phyloP scores from a whole-genome alignment of 2,888 invertebrate genomes.

The Pseudococcus viburni region DNA sequence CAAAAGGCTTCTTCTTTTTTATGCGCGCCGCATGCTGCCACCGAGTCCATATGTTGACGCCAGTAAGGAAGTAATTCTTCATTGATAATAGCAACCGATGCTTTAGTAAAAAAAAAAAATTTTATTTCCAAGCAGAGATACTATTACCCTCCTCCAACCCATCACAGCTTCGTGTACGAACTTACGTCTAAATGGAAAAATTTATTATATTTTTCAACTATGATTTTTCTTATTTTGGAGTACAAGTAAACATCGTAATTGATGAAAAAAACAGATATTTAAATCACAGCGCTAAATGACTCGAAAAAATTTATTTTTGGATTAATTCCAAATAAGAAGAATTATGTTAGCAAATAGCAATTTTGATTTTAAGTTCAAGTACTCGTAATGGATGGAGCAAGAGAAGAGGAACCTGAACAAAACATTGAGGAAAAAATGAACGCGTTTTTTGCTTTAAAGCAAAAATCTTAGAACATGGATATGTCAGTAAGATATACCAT shows the following conservation, averaged over 20 bases:
- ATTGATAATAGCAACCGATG: not conserved
- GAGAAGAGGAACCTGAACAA: too few relatives aligned
- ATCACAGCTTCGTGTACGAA: not conserved
- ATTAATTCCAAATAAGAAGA: not conserved
- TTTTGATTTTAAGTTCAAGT: too few relatives aligned
- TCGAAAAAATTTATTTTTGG: not conserved
- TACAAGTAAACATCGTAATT: not conserved
- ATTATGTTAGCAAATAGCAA: not conserved
- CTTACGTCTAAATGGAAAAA: not conserved
- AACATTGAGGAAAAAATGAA: too few relatives aligned
- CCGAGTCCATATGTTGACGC: conserved; percentile 9
- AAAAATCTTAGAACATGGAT: too few relatives aligned
- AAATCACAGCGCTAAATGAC: not conserved
- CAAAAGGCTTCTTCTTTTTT: conserved; percentile 28
- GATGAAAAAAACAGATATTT: not conserved
- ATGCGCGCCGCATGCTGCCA: conserved; percentile 36
- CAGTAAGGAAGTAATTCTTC: conserved; percentile 21
- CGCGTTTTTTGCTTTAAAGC: too few relatives aligned
- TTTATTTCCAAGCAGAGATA: not conserved
- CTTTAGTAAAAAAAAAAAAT: not conserved
- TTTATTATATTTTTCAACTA: not conserved
- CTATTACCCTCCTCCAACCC: not conserved
- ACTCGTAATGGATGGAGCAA: too few relatives aligned
- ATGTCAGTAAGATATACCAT: too few relatives aligned
- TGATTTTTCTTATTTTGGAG: not conserved